A percentile compares a stretch with the other conserved stretches of the same genome.
These are phyloP conservation scores for Eristalinus sepulchralis DNA, from an alignment of 2,888 invertebrate species.

Conservation along the genomic window DNA sequence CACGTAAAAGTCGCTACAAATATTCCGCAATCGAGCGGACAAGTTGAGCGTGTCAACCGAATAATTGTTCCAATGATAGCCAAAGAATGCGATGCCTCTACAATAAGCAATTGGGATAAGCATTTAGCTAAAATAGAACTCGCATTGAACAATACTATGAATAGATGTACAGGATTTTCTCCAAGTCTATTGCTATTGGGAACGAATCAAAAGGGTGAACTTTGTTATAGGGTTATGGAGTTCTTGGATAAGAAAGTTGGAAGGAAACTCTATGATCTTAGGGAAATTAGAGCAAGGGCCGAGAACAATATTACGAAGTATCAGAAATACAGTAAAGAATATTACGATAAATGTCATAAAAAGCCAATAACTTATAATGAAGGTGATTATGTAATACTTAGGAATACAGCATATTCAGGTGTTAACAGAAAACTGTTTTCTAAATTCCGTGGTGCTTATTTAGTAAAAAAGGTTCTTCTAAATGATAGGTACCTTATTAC, in stretches of 20 bases:
- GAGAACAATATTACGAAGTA: background rate
- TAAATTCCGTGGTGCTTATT: background rate
- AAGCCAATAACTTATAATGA: background rate
- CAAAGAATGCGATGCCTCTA: background rate
- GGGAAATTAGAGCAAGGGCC: too few relatives aligned
- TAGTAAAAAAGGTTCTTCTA: background rate
- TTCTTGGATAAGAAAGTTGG: background rate
- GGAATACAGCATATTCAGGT: background rate
- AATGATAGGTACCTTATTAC: too few relatives aligned
- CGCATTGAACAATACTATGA: background rate
- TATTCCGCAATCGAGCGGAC: background rate
- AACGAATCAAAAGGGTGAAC: background rate
- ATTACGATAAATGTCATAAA: background rate
- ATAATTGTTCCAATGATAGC: background rate
- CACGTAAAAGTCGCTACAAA: background rate
- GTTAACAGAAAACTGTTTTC: background rate
- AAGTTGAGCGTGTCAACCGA: background rate
- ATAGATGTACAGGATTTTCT: background rate
- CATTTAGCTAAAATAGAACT: background rate
- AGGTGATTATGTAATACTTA: slow-evolving; percentile 4
- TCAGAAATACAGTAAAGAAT: background rate
- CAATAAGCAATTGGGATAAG: background rate
- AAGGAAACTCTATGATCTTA: too few relatives aligned
- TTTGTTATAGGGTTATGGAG: background rate
- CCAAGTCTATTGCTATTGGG: background rate